A percentile compares a stretch with the other conserved stretches of the same genome.
phyloP scores from a whole-genome alignment of 2,113 vertebrate genomes.

The Ardeotis arabs region DNA sequence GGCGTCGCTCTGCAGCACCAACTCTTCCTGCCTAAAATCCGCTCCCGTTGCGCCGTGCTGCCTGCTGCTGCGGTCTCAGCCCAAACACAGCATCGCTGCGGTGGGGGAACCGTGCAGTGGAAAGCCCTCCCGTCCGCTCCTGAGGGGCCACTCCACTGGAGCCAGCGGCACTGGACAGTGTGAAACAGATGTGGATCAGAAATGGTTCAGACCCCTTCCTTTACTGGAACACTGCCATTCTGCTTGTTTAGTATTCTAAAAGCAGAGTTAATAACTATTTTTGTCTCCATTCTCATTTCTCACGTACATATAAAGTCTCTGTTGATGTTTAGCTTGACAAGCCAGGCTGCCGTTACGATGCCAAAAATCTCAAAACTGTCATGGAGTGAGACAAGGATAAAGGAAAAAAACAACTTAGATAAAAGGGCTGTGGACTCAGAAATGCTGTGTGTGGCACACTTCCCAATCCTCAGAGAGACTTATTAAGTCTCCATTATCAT shows the following conservation, averaged over 20 bases:
- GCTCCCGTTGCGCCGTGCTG: background rate
- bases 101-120: rapidly evolving
- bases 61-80: background rate
- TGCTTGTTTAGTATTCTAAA: slow-evolving; percentile 16
- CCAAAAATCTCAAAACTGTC: slow-evolving; percentile 64
- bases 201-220: background rate
- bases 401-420: slow-evolving; percentile 51
- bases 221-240: background rate
- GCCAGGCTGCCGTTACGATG: slow-evolving; percentile 50
- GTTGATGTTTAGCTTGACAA: slow-evolving; percentile 55
- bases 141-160: rapidly evolving
- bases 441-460: slow-evolving; percentile 48
- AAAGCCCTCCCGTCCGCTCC: background rate
- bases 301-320: slow-evolving; percentile 38
- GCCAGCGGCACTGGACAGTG: background rate
- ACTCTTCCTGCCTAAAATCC: rapidly evolving
- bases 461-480: slow-evolving; percentile 54
- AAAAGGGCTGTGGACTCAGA: slow-evolving; percentile 47
- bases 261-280: slow-evolving; percentile 58
- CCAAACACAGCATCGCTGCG: rapidly evolving
- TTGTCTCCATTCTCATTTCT: slow-evolving; percentile 46
- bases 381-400: slow-evolving; percentile 51
- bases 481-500: background rate
- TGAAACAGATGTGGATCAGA: background rate
- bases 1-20: background rate